Evolutionary conservation across 2,888 invertebrate genomes (phyloP), one percentile per base, ranked within the genome.

Genomic region (Agriopis marginaria): DNA sequence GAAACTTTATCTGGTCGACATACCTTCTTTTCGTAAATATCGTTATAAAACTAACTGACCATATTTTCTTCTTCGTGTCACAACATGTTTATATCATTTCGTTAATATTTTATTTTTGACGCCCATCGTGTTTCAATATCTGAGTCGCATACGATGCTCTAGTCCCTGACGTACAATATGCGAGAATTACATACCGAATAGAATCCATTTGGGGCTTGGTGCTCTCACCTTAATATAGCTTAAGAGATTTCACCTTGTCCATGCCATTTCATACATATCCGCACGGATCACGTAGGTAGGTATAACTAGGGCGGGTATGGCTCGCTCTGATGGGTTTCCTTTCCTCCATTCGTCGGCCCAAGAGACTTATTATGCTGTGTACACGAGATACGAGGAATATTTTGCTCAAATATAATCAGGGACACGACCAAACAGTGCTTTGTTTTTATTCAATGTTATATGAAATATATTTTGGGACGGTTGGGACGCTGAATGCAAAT

Each of bases 371-470:
- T 93, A 93, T 87, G 85, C 88, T 91, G 88, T 93, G 90, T 92
- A 93, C 91, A 90, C 86, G 87, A 87, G 86, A 87, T 84, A 85
- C 85, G 82, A 84, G 84, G 86, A 90, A 93, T 93, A 93, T 92
- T 89, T 88, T 92, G 91, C 88, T 83, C 93, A 93, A 94, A 94
- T 92, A 93, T 94, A 93, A 93, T 93, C 93, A 92, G 85, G 90
- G 89, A 88, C 85, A 85, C 82, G 85, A 85, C 88, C 90, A 91
- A 93, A 91, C 90, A 91, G 86, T 87, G 86, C 86, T 90, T 89
- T 88, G 87, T 89, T 92, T 92, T 90, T 89, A 85, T 90, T 86
- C 87, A 82, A 86, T 84, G 84, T 88, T 86, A 87, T 90, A 86
- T 81, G 81, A 84, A 82, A 86, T 68, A 74, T 72, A 73, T 74